A percentile compares a stretch with the other conserved stretches of the same genome.
Conservation (phyloP, 2,113 vertebrate species). For the Parus major region DNA sequence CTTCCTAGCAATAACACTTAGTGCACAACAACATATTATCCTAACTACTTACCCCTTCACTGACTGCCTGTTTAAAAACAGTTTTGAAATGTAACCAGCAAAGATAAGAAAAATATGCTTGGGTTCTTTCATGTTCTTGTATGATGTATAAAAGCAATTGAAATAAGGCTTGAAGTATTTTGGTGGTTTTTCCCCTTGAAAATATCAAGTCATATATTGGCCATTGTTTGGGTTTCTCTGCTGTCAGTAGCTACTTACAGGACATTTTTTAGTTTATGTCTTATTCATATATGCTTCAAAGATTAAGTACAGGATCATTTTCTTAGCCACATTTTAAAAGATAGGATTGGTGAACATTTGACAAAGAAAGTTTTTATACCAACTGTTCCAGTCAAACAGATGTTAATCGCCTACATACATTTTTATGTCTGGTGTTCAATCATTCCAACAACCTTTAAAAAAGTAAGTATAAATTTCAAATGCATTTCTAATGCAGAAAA, state of each 20-base stretch:
- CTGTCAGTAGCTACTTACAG: not conserved
- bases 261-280: not conserved
- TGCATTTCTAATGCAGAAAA: not conserved
- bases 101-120: not conserved
- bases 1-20: not conserved
- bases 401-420: constrained; percentile 4
- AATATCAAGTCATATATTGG: not conserved
- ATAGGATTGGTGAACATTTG: not conserved
- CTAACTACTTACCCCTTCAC: not conserved
- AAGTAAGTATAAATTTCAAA: not conserved
- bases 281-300: not conserved
- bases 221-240: not conserved
- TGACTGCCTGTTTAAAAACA: not conserved
- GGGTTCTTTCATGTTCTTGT: not conserved
- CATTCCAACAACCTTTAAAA: not conserved
- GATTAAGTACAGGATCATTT: not conserved
- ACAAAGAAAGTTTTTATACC: not conserved
- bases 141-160: not conserved
- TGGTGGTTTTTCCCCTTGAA: not conserved
- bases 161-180: not conserved
- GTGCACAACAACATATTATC: not conserved
- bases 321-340: not conserved
- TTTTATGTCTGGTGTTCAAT: constrained; percentile 9
- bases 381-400: constrained; percentile 18
- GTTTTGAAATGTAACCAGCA: not conserved